Evolutionary conservation across 1,140 invertebrate genomes (phyloP).

Genomic region (Mya arenaria): DNA sequence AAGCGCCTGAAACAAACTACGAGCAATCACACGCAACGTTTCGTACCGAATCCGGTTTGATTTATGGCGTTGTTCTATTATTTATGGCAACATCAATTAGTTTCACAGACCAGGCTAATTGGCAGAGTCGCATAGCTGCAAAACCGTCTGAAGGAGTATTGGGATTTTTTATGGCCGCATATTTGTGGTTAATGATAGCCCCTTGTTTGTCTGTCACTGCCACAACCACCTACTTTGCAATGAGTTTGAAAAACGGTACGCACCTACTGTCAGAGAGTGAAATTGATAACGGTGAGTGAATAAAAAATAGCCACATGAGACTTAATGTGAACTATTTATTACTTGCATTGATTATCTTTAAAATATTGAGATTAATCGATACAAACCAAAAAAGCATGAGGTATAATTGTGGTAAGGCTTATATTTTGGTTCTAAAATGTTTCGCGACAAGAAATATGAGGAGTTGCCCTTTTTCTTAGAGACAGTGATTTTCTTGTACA

Average conservation of each 20-base stretch:
- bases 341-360: too few species aligned
- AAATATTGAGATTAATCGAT: too few species aligned
- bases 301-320: too few species aligned
- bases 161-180: conserved; percentile 78
- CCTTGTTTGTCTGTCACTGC: conserved; percentile 74
- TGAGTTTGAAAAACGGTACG: conserved; percentile 58
- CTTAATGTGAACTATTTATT: too few species aligned
- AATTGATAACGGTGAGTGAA: conserved; percentile 68
- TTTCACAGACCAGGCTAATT: conserved; percentile 81
- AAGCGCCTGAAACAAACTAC: conserved; percentile 75
- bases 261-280: conserved; percentile 65
- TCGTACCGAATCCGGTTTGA: conserved; percentile 62
- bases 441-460: too few species aligned
- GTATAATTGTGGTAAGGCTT: too few species aligned
- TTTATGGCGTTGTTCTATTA: conserved; percentile 71
- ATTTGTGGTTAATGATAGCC: conserved; percentile 79
- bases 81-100: conserved; percentile 75
- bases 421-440: too few species aligned
- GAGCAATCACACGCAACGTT: conserved; percentile 68
- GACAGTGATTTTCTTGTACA: conserved; percentile 61
- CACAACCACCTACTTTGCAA: conserved; percentile 73
- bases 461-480: conserved; percentile 78
- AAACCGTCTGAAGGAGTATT: conserved; percentile 77
- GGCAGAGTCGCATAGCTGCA: conserved; percentile 75
- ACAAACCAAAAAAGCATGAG: too few species aligned